Percentiles rank a stretch among this genome's conserved stretches.
Conservation (phyloP, 1,140 invertebrate genomes). For the Himalopsyche phryganea region DNA sequence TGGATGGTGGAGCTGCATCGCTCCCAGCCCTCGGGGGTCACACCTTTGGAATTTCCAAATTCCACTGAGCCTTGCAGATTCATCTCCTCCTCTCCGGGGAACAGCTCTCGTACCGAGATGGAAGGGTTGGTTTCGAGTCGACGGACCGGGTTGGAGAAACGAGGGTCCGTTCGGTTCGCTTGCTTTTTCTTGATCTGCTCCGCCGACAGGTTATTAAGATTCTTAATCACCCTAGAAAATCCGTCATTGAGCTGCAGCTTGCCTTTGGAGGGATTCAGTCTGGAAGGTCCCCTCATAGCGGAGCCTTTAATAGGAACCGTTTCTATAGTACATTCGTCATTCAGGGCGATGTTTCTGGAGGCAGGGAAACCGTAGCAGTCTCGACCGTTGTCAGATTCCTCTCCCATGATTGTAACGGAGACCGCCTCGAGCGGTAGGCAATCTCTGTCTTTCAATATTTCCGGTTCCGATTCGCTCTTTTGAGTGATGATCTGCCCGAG, state of each 20-base stretch:
- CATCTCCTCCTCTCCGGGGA: slow-evolving; percentile 77
- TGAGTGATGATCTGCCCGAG: slow-evolving; percentile 45
- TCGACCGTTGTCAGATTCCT: slow-evolving; percentile 15
- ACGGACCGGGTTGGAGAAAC: slow-evolving; percentile 49
- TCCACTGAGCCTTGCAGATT: slow-evolving; percentile 70
- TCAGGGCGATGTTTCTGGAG: slow-evolving; percentile 45
- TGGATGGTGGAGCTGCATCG: slow-evolving; percentile 73
- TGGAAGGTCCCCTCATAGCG: slow-evolving; percentile 18
- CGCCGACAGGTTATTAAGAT: slow-evolving; percentile 46
- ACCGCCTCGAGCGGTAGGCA: slow-evolving; percentile 39
- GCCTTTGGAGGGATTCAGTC: slow-evolving; percentile 48
- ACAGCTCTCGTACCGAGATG: slow-evolving; percentile 73
- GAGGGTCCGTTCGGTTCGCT: slow-evolving; percentile 37
- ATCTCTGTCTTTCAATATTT: slow-evolving; percentile 28
- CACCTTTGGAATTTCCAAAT: slow-evolving; percentile 62
- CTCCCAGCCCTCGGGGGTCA: slow-evolving; percentile 77
- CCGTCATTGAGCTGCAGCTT: slow-evolving; percentile 52
- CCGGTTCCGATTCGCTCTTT: slow-evolving; percentile 42
- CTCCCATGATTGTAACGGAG: slow-evolving; percentile 35
- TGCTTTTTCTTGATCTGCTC: slow-evolving; percentile 45
- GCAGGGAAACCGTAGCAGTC: slow-evolving; percentile 32
- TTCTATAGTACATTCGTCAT: slow-evolving; percentile 51
- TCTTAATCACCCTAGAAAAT: slow-evolving; percentile 50
- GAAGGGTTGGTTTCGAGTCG: slow-evolving; percentile 70
- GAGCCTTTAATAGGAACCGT: slow-evolving; percentile 42